phyloP scores from a whole-genome alignment of 2,113 vertebrate species.

The Tricholaema leucomelas region DNA sequence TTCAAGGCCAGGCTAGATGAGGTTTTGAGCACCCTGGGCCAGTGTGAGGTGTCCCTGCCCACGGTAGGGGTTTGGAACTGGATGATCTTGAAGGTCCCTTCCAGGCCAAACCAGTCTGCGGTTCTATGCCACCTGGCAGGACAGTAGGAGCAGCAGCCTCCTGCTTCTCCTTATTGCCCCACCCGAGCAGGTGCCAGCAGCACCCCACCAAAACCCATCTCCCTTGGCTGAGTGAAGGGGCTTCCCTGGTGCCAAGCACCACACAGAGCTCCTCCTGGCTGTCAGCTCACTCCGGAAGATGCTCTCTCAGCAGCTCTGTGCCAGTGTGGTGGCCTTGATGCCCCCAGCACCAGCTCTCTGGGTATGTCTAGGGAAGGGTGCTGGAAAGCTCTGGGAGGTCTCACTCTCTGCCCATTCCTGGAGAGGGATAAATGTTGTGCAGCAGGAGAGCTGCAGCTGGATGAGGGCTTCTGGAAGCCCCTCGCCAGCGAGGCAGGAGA shows the following conservation, averaged over 20 bases:
- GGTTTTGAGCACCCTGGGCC: too few relatives aligned
- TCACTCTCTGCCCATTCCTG: background rate
- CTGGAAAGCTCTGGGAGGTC: background rate
- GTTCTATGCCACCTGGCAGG: background rate
- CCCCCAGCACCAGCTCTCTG: background rate
- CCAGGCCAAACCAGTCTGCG: too few relatives aligned
- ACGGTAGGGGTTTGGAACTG: too few relatives aligned
- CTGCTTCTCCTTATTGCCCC: background rate
- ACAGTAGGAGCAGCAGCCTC: background rate
- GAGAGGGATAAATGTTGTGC: background rate
- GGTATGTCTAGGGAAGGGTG: background rate
- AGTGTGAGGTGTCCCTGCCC: too few relatives aligned
- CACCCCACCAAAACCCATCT: background rate
- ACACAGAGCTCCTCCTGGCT: background rate
- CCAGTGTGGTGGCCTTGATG: rapidly evolving
- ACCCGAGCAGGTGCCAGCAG: rapidly evolving
- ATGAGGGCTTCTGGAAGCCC: background rate
- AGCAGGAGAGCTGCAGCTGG: background rate
- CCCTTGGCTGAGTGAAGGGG: background rate
- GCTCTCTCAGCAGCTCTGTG: background rate
- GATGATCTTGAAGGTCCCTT: too few relatives aligned
- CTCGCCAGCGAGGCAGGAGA: background rate
- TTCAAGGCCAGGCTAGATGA: too few relatives aligned
- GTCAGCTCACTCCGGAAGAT: rapidly evolving
- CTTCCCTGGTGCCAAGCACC: background rate